Base-by-base conservation (phyloP, 2,888 invertebrate genomes). In the Punctoribates punctum region DNA sequence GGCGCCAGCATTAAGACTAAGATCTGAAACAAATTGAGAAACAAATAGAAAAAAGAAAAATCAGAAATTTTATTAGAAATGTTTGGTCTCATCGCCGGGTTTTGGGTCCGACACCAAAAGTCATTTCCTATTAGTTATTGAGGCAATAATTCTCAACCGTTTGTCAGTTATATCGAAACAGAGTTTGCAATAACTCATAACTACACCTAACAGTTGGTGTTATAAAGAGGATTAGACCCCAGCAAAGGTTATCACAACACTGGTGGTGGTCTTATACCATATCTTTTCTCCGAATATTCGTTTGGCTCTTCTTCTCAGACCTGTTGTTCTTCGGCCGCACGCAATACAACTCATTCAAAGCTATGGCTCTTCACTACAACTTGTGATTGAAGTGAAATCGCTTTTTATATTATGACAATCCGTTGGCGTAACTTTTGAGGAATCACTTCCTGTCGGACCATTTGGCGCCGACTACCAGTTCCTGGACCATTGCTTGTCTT, bases 371-470 rank as follows among this genome's bases (percentile, higher is more conserved):
- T 23, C 23, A 60, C 60, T 23, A 25, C 27, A 27, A 60, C 11
- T 9, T 60, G 60, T 27, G 11, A 60, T 60, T 60, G 23, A 60
- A 60, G 60, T 60, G 60, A 20, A 60, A 60, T 60, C 20, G 20
- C 60, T 23, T 60, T 60, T n/a, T 60, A n/a, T 23, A 23, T 60
- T 60, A 60, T 60, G 60, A 60, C 60, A 60, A 60, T 60, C 25
- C 60, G 60, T 60, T 60, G 60, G 60, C 60, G 25, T 60, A 60
- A 60, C 60, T 23, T 60, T 60, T 60, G 60, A 60, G 60, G 8
- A 51, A 73, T 73, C 73, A 51, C 48, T 73, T 73, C 73, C 73
- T 73, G 73, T 73, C 73, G 25, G 73, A 67, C 73, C 48, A 51
- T 70, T 73, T 57, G 73, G 73, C 73, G 73, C 73, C 73, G 46